Evolutionary conservation across 37 sponge, comb jelly and placozoan species (phyloP).

Genomic region (Petrosia ficiformis): DNA sequence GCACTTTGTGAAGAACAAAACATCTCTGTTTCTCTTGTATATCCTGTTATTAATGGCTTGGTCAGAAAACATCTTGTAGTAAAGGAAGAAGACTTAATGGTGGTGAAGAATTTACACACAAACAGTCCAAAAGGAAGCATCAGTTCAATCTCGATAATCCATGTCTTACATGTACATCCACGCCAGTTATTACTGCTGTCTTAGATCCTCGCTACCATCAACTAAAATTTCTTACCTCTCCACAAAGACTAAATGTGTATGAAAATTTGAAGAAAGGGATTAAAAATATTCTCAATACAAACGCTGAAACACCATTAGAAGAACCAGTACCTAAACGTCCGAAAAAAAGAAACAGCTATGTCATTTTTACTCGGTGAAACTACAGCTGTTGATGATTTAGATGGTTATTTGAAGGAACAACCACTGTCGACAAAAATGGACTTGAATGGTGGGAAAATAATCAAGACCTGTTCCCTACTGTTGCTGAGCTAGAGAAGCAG

Average conservation of each 20-base stretch:
- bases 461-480: background rate
- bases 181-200: background rate
- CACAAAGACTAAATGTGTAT: background rate
- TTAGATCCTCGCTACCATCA: background rate
- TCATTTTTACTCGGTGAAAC: too few relatives aligned
- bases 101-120: slow-evolving; percentile 1
- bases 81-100: background rate
- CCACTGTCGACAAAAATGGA: background rate
- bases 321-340: too few relatives aligned
- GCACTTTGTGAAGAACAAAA: too few relatives aligned
- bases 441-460: background rate
- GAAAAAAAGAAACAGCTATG: too few relatives aligned
- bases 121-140: background rate
- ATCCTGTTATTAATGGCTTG: slow-evolving; percentile 3
- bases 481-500: background rate
- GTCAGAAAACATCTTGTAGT: background rate
- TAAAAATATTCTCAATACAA: too few relatives aligned
- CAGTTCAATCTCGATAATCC: too few relatives aligned
- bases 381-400: too few relatives aligned
- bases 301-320: too few relatives aligned
- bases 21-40: background rate
- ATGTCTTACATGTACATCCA: too few relatives aligned
- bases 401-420: background rate
- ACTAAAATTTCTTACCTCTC: background rate
- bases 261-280: too few relatives aligned